Conservation (phyloP, 2,113 vertebrate species). For the Protobothrops flavoviridis region DNA sequence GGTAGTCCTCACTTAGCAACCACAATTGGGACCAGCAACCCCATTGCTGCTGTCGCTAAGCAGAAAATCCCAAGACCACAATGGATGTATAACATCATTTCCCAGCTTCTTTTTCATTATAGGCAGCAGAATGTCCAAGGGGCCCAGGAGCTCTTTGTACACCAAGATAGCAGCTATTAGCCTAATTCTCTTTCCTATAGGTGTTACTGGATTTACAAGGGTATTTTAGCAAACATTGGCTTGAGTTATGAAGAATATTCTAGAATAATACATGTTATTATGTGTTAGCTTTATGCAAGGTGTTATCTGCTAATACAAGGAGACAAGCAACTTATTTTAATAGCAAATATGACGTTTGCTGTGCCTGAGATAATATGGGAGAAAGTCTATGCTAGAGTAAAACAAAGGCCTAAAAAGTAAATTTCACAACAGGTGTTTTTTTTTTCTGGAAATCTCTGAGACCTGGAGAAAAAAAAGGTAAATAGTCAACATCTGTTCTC, state of each 20-base stretch:
- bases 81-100: neutral
- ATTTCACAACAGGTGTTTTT: neutral
- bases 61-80: neutral
- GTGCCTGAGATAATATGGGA: neutral
- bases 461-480: neutral
- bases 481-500: slow-evolving; percentile 15
- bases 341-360: fast-evolving
- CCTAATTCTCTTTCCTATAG: neutral
- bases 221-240: fast-evolving
- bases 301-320: neutral
- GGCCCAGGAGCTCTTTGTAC: neutral
- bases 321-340: neutral
- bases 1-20: neutral
- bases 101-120: neutral
- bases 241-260: fast-evolving
- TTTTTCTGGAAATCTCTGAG: neutral
- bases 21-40: neutral
- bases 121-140: neutral
- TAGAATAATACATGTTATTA: neutral
- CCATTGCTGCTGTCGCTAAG: neutral
- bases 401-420: neutral
- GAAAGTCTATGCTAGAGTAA: neutral
- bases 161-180: neutral
- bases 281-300: neutral
- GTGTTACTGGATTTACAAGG: neutral